These are phyloP conservation scores for Thunnus thynnus DNA, from an alignment of 2,113 vertebrate genomes.

Conservation along the genomic window DNA sequence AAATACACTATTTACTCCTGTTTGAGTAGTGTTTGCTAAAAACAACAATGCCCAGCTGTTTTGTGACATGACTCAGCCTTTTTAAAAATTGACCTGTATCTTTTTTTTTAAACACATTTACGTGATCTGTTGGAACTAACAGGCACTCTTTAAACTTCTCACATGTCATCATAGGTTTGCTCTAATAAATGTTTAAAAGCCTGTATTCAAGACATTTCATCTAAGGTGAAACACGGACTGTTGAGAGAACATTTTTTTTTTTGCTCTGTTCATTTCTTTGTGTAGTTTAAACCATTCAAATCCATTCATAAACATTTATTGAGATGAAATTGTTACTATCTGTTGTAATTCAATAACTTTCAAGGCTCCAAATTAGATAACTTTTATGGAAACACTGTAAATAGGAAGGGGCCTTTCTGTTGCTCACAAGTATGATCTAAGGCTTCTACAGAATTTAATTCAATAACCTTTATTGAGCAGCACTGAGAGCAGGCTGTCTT, in stretches of 20 bases:
- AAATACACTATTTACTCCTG: too few relatives aligned
- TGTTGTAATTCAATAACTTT: background rate
- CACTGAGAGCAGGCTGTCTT: constrained; percentile 20
- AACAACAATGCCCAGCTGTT: too few relatives aligned
- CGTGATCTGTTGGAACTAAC: too few relatives aligned
- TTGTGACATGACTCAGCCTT: too few relatives aligned
- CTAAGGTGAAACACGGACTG: background rate
- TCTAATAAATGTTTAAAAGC: constrained; percentile 13
- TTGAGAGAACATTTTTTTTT: background rate
- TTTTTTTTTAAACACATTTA: too few relatives aligned
- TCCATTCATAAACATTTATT: constrained; percentile 9
- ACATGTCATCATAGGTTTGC: background rate
- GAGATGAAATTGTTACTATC: constrained; percentile 17
- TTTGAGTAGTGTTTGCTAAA: too few relatives aligned
- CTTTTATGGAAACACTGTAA: background rate
- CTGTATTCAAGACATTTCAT: constrained; percentile 17
- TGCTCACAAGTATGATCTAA: background rate
- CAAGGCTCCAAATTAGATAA: constrained; percentile 1
- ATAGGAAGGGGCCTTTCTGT: background rate
- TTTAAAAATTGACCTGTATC: too few relatives aligned
- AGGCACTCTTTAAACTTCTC: background rate
- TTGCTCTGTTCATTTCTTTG: background rate
- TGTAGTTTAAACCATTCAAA: constrained; percentile 1
- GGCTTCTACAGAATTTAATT: constrained; percentile 38
- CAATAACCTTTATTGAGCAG: constrained; percentile 25